Base-by-base conservation (phyloP, 2,888 invertebrate species). In the Hipparchia sbordonii region DNA sequence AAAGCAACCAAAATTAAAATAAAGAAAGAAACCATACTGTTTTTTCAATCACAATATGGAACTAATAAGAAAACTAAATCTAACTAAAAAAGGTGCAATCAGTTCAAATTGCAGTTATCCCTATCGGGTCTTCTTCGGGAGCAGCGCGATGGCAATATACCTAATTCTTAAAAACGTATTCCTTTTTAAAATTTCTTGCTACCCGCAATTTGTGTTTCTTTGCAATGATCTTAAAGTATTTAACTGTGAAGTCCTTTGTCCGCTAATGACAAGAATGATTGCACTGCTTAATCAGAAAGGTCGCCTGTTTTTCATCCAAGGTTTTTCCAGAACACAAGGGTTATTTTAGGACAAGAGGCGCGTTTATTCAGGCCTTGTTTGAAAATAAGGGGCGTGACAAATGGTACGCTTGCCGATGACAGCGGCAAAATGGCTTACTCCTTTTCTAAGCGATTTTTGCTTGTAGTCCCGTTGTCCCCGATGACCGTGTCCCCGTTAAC, bases 301-400 rank as follows among this genome's bases (percentile, higher is more conserved):
- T 23, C 57, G 6, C 8, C 23, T 57, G 13, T 57, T 57, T 57
- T 57, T 57, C 57, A 23, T 57, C 2, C 57, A 60, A 33, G 10
- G 39, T 6, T 59, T 60, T 60, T 57, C 39, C 10, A 59, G 59
- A 65, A 65, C 52, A 52, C 33, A 10, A 65, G 51, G 23, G 12
- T 52, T 65, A 52, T 67, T 63, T 67, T 67, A 67, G n/a, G 56
- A 13, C 13, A 46, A 67, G 13, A 39, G 45, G 67, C 57, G n/a
- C 56, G 67, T 45, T 9, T 12, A 9, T 70, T 67, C 61, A 48
- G 23, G 48, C n/a, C 59, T 67, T 74, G 67, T 75, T 76, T 73
- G 68, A 74, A 77, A 77, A 78, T 73, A 78, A 77, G 75, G 77
- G 78, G 13, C 52, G 72, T 75, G 78, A 79, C 76, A 78, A 79